Percentiles rank a stretch among this genome's conserved stretches.
These are phyloP conservation scores for Hycleus phaleratus DNA, from an alignment of 1,140 invertebrate genomes.

Conservation along the genomic window DNA sequence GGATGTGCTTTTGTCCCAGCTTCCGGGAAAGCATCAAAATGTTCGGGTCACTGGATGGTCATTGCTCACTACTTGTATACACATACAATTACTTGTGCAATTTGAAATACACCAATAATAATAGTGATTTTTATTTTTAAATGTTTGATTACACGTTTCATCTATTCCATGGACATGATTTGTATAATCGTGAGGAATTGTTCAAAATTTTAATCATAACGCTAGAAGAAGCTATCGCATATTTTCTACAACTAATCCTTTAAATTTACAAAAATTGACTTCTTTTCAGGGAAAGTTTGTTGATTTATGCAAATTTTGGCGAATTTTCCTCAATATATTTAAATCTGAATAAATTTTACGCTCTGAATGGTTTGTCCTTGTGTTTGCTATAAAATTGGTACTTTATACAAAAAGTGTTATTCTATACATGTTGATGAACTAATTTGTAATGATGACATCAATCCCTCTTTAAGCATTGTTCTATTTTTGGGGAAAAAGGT, in stretches of 20 bases:
- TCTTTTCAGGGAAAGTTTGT: neutral
- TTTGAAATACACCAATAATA: constrained; percentile 2
- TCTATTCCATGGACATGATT: too few relatives aligned
- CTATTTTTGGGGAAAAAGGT: constrained; percentile 10
- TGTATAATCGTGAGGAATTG: neutral
- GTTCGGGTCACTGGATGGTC: constrained; percentile 37
- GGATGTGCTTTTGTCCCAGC: constrained; percentile 34
- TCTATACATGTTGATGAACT: constrained; percentile 16
- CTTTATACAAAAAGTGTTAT: neutral
- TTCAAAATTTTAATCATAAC: too few relatives aligned
- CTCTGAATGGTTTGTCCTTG: constrained; percentile 16
- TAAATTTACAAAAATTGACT: too few relatives aligned
- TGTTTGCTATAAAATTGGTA: constrained; percentile 6
- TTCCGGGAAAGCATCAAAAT: constrained; percentile 34
- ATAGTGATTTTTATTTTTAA: too few relatives aligned
- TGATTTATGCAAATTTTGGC: neutral
- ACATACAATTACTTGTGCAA: constrained; percentile 19
- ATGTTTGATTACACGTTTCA: too few relatives aligned
- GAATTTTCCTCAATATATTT: too few relatives aligned
- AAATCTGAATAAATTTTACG: constrained; percentile 11
- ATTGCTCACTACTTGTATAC: constrained; percentile 26
- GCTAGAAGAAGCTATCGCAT: too few relatives aligned
- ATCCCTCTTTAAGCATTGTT: constrained; percentile 5
- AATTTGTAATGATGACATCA: constrained; percentile 14
- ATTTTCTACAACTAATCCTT: too few relatives aligned